phyloP scores from a whole-genome alignment of 2,113 vertebrate genomes.

The Cochlearius cochlearius region DNA sequence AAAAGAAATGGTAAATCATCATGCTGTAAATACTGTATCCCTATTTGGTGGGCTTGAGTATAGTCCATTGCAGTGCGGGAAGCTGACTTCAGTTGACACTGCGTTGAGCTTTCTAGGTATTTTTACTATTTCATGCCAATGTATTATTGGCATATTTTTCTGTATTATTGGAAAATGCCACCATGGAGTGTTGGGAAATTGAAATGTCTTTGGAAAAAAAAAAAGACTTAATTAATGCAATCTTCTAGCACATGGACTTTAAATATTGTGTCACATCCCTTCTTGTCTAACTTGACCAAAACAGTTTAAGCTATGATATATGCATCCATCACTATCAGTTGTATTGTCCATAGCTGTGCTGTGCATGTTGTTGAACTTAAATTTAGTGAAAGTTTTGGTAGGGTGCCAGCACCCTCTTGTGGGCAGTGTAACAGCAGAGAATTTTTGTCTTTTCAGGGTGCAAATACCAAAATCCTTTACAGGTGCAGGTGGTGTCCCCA shows the following conservation, averaged over 20 bases:
- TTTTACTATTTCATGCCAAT: background rate
- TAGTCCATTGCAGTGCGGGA: background rate
- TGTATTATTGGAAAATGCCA: background rate
- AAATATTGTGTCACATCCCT: background rate
- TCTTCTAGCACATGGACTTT: background rate
- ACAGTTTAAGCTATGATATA: accelerated
- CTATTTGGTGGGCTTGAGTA: background rate
- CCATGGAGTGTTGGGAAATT: background rate
- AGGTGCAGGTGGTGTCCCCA: background rate
- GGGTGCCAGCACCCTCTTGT: conserved; percentile 25
- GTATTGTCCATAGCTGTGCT: background rate
- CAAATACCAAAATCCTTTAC: background rate
- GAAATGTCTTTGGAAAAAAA: background rate
- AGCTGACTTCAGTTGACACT: background rate
- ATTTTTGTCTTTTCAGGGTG: background rate
- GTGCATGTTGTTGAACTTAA: background rate
- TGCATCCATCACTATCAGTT: accelerated
- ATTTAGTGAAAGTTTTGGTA: background rate
- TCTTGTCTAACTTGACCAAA: background rate
- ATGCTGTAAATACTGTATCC: background rate
- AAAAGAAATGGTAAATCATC: background rate
- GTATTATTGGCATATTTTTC: background rate
- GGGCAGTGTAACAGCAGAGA: background rate
- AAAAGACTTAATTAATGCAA: background rate
- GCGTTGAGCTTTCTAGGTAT: background rate